Base-by-base conservation (phyloP, 35 echinoderm and acorn worm species). In the Lytechinus variegatus region DNA sequence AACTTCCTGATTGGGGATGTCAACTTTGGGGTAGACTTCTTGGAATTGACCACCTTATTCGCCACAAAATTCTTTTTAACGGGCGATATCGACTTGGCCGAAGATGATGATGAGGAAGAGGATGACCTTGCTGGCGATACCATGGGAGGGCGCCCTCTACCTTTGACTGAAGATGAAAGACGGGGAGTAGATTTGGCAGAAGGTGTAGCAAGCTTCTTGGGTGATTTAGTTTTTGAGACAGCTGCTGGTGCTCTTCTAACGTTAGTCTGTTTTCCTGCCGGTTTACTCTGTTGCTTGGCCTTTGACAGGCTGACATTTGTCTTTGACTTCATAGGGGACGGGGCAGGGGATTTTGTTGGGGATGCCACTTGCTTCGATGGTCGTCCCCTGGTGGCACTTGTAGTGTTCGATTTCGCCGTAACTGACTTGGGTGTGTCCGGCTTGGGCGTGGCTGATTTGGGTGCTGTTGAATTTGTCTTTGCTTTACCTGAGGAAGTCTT, bases 131-230 rank as follows among this genome's bases (percentile, higher is more conserved):
- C 92, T 57, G 92, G 92, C 4, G 92, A 93, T 11, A 57, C 54
- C 52, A 90, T 52, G 27, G 92, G 92, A 93, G 92, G 92, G 1
- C 92, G 92, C 53, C 92, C 92, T 93, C 92, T 93, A 13, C 28
- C 29, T 93, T 54, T 93, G 92, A 54, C 92, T 55, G 92, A 54
- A 11, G 52, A 54, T 93, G 92, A 93, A 93, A 93, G 92, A 93
- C 92, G 92, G 5, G 92, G 92, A 14, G 28, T 93, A 54, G 92
- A 93, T 54, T 93, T 93, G 9, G 92, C 53, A 10, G 92, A 19
- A 52, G 88, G 52, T 90, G 28, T 28, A 54, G 88, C 52, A 57
- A 54, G n/a, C 27, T 93, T 93, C 92, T 93, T 93, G 12, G 92
- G 92, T 28, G 92, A 93, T 57, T 54, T 54, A 5, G 92, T 21